A percentile compares a stretch with the other conserved stretches of the same genome.
phyloP scores from a whole-genome alignment of 2,888 invertebrate species.

The Drosophila barbarae region DNA sequence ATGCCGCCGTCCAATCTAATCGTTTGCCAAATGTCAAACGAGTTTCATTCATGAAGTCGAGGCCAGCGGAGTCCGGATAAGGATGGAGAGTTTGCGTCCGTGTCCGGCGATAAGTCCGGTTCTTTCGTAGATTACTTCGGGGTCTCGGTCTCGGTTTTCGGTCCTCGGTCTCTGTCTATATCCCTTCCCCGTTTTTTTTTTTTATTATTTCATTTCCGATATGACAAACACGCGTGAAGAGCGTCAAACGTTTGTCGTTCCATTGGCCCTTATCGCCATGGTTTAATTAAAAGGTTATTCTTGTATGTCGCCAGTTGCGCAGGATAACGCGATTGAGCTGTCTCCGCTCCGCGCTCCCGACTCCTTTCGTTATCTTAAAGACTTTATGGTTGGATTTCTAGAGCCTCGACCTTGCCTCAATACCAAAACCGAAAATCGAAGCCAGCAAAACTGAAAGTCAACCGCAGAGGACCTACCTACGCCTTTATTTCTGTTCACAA shows the following conservation, averaged over 20 bases:
- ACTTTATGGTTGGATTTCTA: slow-evolving; percentile 45
- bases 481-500: slow-evolving; percentile 28
- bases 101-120: slow-evolving; percentile 34
- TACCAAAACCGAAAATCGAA: slow-evolving; percentile 17
- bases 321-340: slow-evolving; percentile 62
- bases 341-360: slow-evolving; percentile 13
- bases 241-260: slow-evolving; percentile 57
- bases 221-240: slow-evolving; percentile 67
- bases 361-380: slow-evolving; percentile 69
- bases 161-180: neutral
- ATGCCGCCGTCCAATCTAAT: slow-evolving; percentile 55
- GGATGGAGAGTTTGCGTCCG: neutral
- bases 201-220: slow-evolving; percentile 41
- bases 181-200: neutral
- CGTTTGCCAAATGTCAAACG: slow-evolving; percentile 64
- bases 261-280: slow-evolving; percentile 53
- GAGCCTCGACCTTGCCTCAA: slow-evolving; percentile 55
- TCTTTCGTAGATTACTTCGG: slow-evolving; percentile 16
- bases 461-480: slow-evolving; percentile 42
- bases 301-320: slow-evolving; percentile 58
- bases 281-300: slow-evolving; percentile 79
- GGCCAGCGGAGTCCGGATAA: neutral
- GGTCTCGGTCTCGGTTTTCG: slow-evolving; percentile 5
- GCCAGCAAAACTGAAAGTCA: slow-evolving; percentile 64
- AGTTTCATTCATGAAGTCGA: slow-evolving; percentile 54